phyloP scores from a whole-genome alignment of 2,113 vertebrate genomes.

The Sphyrna mokarran region DNA sequence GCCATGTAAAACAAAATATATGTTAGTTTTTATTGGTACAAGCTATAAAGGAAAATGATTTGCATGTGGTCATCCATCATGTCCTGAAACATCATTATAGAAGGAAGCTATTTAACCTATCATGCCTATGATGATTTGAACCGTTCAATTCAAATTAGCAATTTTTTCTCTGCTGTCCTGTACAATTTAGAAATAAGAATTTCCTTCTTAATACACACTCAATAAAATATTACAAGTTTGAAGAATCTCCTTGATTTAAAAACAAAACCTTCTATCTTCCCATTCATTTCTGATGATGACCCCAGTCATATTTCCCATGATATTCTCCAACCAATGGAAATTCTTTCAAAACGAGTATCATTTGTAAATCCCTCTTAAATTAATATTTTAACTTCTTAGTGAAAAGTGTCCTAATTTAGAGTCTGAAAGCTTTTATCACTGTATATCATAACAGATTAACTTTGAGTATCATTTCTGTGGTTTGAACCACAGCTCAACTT shows the following conservation, averaged over 20 bases:
- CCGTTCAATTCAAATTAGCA: background rate
- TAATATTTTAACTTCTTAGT: background rate
- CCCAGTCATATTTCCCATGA: background rate
- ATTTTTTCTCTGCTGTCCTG: background rate
- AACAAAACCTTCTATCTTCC: background rate
- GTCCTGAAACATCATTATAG: background rate
- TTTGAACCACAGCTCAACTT: background rate
- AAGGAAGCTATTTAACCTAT: background rate
- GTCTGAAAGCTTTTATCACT: background rate
- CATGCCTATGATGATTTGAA: background rate
- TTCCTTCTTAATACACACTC: background rate
- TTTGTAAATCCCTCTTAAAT: background rate
- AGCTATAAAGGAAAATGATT: background rate
- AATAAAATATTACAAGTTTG: background rate
- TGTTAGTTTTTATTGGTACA: background rate
- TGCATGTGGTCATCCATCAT: background rate
- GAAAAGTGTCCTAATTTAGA: background rate
- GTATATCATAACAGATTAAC: background rate
- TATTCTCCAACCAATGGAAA: background rate
- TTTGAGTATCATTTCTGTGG: background rate
- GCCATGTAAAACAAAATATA: background rate
- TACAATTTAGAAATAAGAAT: background rate
- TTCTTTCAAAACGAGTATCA: background rate
- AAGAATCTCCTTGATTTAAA: background rate
- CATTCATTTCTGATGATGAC: background rate